Conservation (phyloP, 2,888 invertebrate genomes). For the Priocnemis perturbator region DNA sequence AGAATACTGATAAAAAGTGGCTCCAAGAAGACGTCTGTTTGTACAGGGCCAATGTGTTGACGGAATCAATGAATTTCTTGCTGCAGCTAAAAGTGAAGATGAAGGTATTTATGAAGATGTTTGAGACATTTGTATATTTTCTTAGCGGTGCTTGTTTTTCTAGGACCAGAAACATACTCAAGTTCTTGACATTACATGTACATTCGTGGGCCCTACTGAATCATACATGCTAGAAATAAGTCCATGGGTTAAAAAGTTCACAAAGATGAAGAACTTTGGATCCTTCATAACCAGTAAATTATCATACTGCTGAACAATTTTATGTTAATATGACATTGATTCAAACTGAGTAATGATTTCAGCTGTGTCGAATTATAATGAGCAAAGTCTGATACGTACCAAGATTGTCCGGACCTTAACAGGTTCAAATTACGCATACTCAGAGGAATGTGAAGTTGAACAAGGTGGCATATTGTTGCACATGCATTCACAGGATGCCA, state of each 20-base stretch:
- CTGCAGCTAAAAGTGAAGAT: constrained; percentile 52
- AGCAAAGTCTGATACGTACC: constrained; percentile 40
- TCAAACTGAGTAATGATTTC: constrained; percentile 1
- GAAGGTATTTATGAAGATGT: background rate
- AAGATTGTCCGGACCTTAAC: constrained; percentile 44
- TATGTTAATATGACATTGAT: background rate
- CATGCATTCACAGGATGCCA: constrained; percentile 42
- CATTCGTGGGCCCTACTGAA: constrained; percentile 45
- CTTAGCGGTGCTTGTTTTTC: constrained; percentile 15
- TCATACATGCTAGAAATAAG: constrained; percentile 52
- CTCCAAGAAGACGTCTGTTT: constrained; percentile 43
- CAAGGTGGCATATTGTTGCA: constrained; percentile 55
- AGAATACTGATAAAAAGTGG: constrained; percentile 54
- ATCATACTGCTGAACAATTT: constrained; percentile 1
- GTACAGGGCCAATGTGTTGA: constrained; percentile 45
- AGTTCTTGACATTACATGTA: constrained; percentile 50
- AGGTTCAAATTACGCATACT: constrained; percentile 31
- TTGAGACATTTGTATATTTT: background rate
- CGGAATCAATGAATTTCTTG: constrained; percentile 45
- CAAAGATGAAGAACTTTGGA: constrained; percentile 52
- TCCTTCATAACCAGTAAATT: constrained; percentile 55
- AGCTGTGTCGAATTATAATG: constrained; percentile 59
- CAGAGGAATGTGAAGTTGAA: constrained; percentile 34
- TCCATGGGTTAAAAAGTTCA: constrained; percentile 53
- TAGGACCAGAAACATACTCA: constrained; percentile 32